Conservation (phyloP, 2,113 vertebrate species). For the Cochlearius cochlearius region DNA sequence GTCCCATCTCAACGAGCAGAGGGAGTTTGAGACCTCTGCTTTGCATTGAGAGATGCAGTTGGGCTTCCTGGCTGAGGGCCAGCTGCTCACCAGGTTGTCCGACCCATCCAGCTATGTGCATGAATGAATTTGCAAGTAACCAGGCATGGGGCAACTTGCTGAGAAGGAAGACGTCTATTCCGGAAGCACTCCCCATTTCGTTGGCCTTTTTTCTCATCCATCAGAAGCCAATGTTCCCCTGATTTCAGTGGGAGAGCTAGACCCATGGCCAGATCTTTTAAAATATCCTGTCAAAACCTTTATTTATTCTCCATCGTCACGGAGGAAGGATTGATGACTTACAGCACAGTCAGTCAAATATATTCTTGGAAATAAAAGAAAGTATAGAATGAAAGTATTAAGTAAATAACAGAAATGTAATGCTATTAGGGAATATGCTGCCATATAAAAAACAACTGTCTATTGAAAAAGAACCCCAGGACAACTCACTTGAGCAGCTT, state of each 20-base stretch:
- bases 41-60: background rate
- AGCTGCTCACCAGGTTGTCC: background rate
- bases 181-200: background rate
- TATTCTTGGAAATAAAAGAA: background rate
- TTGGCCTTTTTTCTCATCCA: background rate
- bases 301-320: background rate
- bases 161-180: background rate
- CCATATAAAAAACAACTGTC: background rate
- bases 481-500: background rate
- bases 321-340: background rate
- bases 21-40: background rate
- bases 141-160: background rate
- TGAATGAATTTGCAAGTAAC: background rate
- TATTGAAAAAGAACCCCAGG: background rate
- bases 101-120: accelerated
- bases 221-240: background rate
- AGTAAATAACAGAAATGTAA: background rate
- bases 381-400: background rate
- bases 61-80: background rate
- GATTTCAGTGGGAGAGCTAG: background rate
- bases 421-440: background rate
- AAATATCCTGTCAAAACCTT: background rate
- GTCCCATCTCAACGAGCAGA: background rate
- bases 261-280: background rate
- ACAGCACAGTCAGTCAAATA: background rate